A percentile compares a stretch with the other conserved stretches of the same genome.
Evolutionary conservation across 1,140 invertebrate species (phyloP).

Genomic region (Heterodera carotae): DNA sequence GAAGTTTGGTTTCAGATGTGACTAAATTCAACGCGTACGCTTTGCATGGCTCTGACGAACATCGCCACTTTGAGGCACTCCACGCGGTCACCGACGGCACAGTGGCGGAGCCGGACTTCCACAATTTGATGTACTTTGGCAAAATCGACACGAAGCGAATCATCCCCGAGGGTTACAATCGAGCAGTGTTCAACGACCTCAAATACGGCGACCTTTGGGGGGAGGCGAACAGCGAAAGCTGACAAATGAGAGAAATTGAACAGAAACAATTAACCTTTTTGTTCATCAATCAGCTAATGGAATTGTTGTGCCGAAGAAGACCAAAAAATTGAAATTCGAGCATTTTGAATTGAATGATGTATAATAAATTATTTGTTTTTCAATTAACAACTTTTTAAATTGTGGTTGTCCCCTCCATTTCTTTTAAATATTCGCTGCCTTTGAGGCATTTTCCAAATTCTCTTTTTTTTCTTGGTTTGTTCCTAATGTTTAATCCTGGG

Average conservation of each 20-base stretch:
- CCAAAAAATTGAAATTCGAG: too few species aligned
- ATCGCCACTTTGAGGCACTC: conserved; percentile 68
- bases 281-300: too few species aligned
- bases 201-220: conserved; percentile 63
- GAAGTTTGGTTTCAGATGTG: conserved; percentile 67
- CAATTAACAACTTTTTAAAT: too few species aligned
- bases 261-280: too few species aligned
- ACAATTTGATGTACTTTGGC: conserved; percentile 56
- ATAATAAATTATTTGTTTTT: too few species aligned
- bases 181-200: conserved; percentile 55
- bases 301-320: too few species aligned
- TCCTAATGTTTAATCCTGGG: background rate
- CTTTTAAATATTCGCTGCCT: too few species aligned
- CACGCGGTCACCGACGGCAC: conserved; percentile 67
- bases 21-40: conserved; percentile 71
- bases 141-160: conserved; percentile 48
- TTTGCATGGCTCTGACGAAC: conserved; percentile 68
- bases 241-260: background rate
- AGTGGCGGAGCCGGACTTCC: conserved; percentile 69
- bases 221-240: conserved; percentile 24
- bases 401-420: too few species aligned
- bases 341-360: too few species aligned
- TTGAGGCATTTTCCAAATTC: too few species aligned
- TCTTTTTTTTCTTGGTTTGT: background rate
- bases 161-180: conserved; percentile 61